phyloP scores from a whole-genome alignment of 2,888 invertebrate species.

The Mesoligia furuncula region DNA sequence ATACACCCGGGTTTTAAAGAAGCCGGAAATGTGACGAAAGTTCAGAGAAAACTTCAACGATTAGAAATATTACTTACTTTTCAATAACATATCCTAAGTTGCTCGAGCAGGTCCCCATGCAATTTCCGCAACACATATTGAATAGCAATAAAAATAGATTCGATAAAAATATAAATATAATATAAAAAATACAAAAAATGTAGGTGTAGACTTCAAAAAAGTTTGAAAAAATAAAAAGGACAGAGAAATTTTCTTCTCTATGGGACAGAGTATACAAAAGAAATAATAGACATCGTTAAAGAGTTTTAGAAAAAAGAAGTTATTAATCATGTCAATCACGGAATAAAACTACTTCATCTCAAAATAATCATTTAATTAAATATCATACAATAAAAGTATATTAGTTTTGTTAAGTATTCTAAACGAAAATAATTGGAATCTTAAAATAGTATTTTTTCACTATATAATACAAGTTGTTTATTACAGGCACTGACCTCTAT shows the following conservation, averaged over 20 bases:
- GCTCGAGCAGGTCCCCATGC: conserved; percentile 57
- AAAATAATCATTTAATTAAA: not conserved
- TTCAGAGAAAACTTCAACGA: not conserved
- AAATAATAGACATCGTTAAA: not conserved
- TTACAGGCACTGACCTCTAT: too few species aligned
- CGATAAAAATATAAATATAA: conserved; percentile 12
- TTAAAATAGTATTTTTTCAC: not conserved
- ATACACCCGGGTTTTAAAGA: not conserved
- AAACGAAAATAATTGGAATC: not conserved
- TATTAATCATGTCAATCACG: not conserved
- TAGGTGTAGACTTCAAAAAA: conserved; percentile 33
- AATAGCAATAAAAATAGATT: conserved; percentile 15
- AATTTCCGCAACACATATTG: conserved; percentile 63
- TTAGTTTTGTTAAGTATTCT: not conserved
- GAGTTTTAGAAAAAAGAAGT: conserved; percentile 14
- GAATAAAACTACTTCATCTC: not conserved
- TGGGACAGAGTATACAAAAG: conserved; percentile 31
- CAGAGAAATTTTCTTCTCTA: conserved; percentile 12
- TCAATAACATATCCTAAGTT: conserved; percentile 69
- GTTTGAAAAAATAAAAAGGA: conserved; percentile 24
- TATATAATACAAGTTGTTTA: too few species aligned
- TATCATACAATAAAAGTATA: not conserved
- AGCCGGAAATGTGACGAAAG: not conserved
- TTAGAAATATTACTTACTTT: conserved; percentile 63
- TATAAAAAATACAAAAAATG: conserved; percentile 18